Base-by-base conservation (phyloP, 2,888 invertebrate genomes). In the Amphimallon solstitiale region DNA sequence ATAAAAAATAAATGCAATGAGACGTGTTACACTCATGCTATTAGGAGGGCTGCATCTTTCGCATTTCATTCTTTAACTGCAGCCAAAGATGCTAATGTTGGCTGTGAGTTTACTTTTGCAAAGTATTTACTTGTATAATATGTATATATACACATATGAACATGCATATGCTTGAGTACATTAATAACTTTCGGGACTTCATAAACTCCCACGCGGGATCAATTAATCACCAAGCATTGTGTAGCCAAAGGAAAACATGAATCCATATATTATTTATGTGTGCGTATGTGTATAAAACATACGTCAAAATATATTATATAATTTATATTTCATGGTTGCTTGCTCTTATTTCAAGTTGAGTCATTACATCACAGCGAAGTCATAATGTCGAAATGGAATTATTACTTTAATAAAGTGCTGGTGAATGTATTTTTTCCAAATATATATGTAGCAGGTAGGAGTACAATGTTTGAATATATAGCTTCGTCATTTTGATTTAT, bases 351-450 rank as follows among this genome's bases (percentile, higher is more conserved):
- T 19, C 9, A 54, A 38, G 38, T 38, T 37, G 38, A 17, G 37
- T 38, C 52, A 54, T 54, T 54, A 38, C 38, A 21, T 38, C 38
- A 54, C 52, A n/a, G n/a, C 12, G 5, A 37, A 38, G 21, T 54
- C 51, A 51, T 38, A 17, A 54, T 54, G 52, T 54, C 52, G 38
- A 54, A 38, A 54, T 54, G 38, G 38, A 54, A 38, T 54, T 54
- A 38, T 38, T 54, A 37, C 37, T 19, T 15, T 54, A 37, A 54
- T 51, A 51, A 51, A 51, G 15, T 17, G 52, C 7, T 37, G 7
- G 38, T 37, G 21, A 10, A 38, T 14, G 34, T 12, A 52, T 54
- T 54, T 38, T 54, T 54, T 12, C 19, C 6, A n/a, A 54, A 35
- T 17, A 37, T 54, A 54, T 35, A 35, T 15, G 10, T 5, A 54